Evolutionary conservation across 2,797 vertebrate species (phyloP).

Genomic region (Lithobates pipiens): DNA sequence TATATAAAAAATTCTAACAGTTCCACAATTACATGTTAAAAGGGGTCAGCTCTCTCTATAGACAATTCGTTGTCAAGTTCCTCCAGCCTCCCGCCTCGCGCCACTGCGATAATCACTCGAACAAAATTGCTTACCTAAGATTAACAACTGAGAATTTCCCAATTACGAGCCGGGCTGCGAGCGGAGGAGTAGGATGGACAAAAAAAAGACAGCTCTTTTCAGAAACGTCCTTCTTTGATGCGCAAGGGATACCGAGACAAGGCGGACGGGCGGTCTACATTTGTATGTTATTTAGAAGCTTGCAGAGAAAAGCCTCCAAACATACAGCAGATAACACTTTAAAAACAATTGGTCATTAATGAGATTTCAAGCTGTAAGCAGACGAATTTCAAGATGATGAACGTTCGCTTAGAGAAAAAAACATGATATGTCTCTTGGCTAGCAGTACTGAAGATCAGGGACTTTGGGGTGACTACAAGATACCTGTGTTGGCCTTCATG

Average conservation of each 20-base stretch:
- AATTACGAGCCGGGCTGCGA: conserved; percentile 16
- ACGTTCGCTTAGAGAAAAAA: background rate
- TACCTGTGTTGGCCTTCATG: no score
- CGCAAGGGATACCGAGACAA: background rate
- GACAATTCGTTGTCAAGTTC: background rate
- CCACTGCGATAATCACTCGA: conserved; percentile 16
- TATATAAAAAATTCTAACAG: background rate
- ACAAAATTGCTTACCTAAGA: conserved; percentile 21
- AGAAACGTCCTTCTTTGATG: background rate
- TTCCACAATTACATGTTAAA: conserved; percentile 32
- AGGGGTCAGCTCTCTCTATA: conserved; percentile 15
- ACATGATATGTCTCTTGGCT: no score
- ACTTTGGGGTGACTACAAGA: no score
- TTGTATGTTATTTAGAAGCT: background rate
- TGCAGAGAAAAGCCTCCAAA: background rate
- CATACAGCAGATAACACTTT: background rate
- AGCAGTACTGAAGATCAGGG: no score
- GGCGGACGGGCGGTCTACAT: background rate
- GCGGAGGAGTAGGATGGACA: background rate
- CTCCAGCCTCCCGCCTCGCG: background rate
- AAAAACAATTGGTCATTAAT: background rate
- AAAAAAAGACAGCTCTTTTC: conserved; percentile 11
- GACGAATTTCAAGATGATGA: background rate
- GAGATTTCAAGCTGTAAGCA: background rate
- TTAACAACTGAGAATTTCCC: conserved; percentile 24